Base-by-base conservation (phyloP, 2,113 vertebrate genomes). In the Nesogale talazaci region DNA sequence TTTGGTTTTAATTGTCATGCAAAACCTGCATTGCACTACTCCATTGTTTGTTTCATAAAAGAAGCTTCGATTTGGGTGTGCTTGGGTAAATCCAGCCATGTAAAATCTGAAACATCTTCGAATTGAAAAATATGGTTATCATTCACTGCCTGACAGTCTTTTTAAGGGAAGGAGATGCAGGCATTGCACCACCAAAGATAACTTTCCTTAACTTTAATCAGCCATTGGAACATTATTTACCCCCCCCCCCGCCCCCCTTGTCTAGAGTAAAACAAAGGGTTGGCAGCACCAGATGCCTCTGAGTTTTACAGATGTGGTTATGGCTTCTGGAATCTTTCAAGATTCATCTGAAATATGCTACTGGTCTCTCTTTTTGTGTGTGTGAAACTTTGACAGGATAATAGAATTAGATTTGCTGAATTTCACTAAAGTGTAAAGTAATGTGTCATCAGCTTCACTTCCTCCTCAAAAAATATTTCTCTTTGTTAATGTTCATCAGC, bases 381-480 rank as follows among this genome's bases (percentile, higher is more conserved):
- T 6, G 81, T 93, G 91, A 95, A 91, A 94, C 86, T 95, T 95
- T 97, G 97, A 97, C 93, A 97, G 94, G 92, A 88, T 97, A 97
- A 96, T 93, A 95, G 96, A 97, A 97, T 97, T 94, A 95, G 92
- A 94, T 97, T 97, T 97, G 95, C 96, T 70, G 84, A 96, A 96
- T 97, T 96, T 93, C 95, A 92, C 96, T 97, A 97, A 97, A 92
- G 94, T 97, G 95, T 93, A 96, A 95, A 97, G 96, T 86, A 95
- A 96, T 52, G 40, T 97, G 96, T 95, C 95, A 97, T 96, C 96
- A 95, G 93, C 95, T 96, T 96, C 92, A 91, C 94, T 97, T 95
- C 93, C 94, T 97, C 93, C 89, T 97, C 93, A 96, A 95, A 96
- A 96, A 96, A 95, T 96, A 96, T 97, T 97, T 97, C 94, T 97